These are phyloP conservation scores for Apodemia hepburni DNA, from an alignment of 2,888 invertebrate genomes.

Conservation along the genomic window DNA sequence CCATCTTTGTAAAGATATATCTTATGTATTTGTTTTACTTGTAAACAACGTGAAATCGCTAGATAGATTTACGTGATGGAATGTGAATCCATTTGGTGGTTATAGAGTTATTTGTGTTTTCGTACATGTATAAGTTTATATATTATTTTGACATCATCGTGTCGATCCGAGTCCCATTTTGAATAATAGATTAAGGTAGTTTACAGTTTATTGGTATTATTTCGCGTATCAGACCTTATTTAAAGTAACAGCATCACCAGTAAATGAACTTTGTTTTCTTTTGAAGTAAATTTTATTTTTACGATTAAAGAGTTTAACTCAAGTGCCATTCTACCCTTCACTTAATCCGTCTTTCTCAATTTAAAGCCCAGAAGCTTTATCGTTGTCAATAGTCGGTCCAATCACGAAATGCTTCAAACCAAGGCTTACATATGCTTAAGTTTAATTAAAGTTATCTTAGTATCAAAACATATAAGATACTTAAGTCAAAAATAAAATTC, in stretches of 20 bases:
- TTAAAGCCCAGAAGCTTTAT: slow-evolving; percentile 11
- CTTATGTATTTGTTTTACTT: too few relatives aligned
- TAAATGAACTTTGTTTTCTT: slow-evolving; percentile 8
- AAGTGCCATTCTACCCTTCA: slow-evolving; percentile 7
- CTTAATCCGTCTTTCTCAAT: slow-evolving; percentile 12
- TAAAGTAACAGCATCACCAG: background rate
- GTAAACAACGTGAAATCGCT: too few relatives aligned
- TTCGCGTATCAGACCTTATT: background rate
- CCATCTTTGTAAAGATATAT: too few relatives aligned
- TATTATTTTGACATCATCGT: too few relatives aligned
- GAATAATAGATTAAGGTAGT: too few relatives aligned
- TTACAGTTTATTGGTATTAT: too few relatives aligned
- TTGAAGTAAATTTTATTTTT: slow-evolving; percentile 10
- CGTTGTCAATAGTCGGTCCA: slow-evolving; percentile 11
- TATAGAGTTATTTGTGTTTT: too few relatives aligned
- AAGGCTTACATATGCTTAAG: slow-evolving; percentile 7
- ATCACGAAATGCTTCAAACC: slow-evolving; percentile 2
- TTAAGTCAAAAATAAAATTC: too few relatives aligned
- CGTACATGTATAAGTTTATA: too few relatives aligned
- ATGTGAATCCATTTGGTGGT: too few relatives aligned
- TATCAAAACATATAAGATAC: background rate
- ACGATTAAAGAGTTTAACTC: slow-evolving; percentile 10
- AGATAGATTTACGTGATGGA: too few relatives aligned
- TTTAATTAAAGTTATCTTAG: slow-evolving; percentile 2
- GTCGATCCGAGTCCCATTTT: too few relatives aligned